Conservation (phyloP, 2,888 invertebrate species). For the Brenthis daphne region DNA sequence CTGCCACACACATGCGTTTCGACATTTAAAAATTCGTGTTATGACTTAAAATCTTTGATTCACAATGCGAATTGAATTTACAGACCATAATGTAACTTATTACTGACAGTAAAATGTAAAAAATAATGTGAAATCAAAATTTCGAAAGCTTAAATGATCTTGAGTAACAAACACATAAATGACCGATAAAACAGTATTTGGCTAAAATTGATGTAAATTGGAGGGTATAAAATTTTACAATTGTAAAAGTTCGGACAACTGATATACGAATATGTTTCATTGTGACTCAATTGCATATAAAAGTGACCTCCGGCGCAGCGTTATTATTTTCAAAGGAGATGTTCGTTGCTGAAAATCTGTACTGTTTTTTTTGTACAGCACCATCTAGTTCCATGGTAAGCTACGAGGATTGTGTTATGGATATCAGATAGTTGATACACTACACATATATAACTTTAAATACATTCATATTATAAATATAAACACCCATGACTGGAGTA, state of each 20-base stretch:
- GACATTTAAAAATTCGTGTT: constrained; percentile 16
- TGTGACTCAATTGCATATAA: constrained; percentile 39
- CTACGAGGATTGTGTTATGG: too few relatives aligned
- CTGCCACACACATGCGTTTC: constrained; percentile 33
- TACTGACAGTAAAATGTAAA: constrained; percentile 26
- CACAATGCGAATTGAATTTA: constrained; percentile 24
- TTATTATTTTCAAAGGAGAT: not conserved
- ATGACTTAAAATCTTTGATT: constrained; percentile 17
- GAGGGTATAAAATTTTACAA: constrained; percentile 73
- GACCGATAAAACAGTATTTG: constrained; percentile 51
- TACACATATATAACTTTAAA: too few relatives aligned
- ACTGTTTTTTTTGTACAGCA: too few relatives aligned
- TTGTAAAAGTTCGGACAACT: constrained; percentile 46
- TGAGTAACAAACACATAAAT: constrained; percentile 52
- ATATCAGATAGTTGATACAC: too few relatives aligned
- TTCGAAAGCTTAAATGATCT: constrained; percentile 50
- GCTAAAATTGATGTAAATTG: constrained; percentile 64
- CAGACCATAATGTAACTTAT: constrained; percentile 26
- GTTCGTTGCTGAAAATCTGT: too few relatives aligned
- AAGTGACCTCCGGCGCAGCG: constrained; percentile 29
- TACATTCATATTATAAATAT: too few relatives aligned
- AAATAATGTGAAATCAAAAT: constrained; percentile 45
- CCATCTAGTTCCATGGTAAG: too few relatives aligned
- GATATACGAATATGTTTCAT: constrained; percentile 35
- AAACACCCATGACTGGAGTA: too few relatives aligned